Evolutionary conservation across 2,113 vertebrate species (phyloP), one percentile per base, ranked within the genome.

Genomic region (Lampris incognitus): DNA sequence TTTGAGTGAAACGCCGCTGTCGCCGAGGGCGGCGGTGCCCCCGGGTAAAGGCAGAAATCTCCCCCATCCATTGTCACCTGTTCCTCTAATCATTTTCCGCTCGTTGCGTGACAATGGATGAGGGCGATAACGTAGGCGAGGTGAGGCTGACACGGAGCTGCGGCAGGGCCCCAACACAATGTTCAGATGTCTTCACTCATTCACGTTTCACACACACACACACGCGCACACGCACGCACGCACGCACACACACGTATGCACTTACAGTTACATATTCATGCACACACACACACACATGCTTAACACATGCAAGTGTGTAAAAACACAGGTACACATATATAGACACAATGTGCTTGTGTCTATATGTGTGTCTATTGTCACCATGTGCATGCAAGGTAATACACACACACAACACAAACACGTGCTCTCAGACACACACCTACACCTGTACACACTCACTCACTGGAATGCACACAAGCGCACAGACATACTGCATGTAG

Each of bases 31-130:
- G 85, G 60, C 81, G 79, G 74, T 62, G 90, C 91, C 82, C 24
- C 84, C 62, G 70, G 88, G 79, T 90, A 84, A 89, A 85, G 82
- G 78, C 88, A 88, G 72, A 85, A 91, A 88, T 91, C 92, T 92
- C 91, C 86, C 81, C 88, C 88, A 24, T 87, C 91, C 91, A 89
- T 93, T 93, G 92, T 94, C 90, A 90, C 90, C 90, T 88, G 88
- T 59, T 90, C 88, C 92, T 93, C 92, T 93, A 93, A 93, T 94
- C 93, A 93, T 94, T 92, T 92, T 85, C 91, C 81, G 58, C 89
- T 83, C 83, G 83, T 88, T 85, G 78, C 73, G 82, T 79, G 84
- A 91, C 91, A 92, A 92, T 92, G 89, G 89, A 90, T 88, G 83
- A 83, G 84, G 81, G 73, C 54, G 86, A 88, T 89, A 87, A 86